These are phyloP conservation scores for Sorex fumeus DNA, from an alignment of 2,113 vertebrate species.

Conservation along the genomic window DNA sequence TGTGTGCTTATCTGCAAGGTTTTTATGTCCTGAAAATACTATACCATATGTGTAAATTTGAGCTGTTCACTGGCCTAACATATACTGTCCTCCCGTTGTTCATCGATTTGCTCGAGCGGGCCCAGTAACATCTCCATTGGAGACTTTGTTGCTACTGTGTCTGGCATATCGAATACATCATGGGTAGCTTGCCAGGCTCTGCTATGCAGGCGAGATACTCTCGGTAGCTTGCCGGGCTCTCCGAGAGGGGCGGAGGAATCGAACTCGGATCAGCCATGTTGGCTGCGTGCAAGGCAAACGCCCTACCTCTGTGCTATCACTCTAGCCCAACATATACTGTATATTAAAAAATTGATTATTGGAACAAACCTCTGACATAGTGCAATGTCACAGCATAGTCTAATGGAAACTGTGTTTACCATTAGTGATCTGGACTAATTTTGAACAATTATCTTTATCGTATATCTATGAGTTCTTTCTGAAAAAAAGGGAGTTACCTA, in stretches of 20 bases:
- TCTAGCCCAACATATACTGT: not conserved
- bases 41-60: not conserved
- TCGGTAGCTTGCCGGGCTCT: no score
- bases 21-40: not conserved
- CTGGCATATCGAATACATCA: no score
- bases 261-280: no score
- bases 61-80: not conserved
- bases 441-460: constrained; percentile 22
- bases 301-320: no score
- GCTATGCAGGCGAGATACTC: no score
- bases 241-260: no score
- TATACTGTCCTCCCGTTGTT: no score
- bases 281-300: no score
- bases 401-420: constrained; percentile 43
- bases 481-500: not conserved
- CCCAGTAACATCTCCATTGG: no score
- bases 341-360: not conserved
- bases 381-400: not conserved
- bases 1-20: not conserved
- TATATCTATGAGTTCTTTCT: not conserved
- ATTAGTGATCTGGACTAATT: not conserved
- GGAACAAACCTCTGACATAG: not conserved
- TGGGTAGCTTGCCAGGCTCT: no score
- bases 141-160: no score
- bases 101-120: no score